A percentile compares a stretch with the other conserved stretches of the same genome.
Conservation (phyloP, 1,140 invertebrate species). For the Pseudomyrmex cubaensis region DNA sequence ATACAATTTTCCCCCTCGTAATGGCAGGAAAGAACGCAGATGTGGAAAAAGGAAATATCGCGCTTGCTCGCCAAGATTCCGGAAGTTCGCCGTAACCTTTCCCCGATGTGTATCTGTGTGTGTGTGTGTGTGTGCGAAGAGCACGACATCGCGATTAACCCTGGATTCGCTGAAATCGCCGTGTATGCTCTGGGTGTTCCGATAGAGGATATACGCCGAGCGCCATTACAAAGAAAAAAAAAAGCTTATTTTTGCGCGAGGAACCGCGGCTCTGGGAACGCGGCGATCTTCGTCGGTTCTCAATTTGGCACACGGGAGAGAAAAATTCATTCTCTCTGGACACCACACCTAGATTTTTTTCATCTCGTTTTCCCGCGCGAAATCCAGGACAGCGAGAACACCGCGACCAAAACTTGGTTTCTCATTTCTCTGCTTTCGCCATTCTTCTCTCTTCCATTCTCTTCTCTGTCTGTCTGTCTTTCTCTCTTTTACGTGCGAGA, state of each 20-base stretch:
- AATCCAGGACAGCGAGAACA: constrained; percentile 71
- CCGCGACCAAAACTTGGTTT: constrained; percentile 63
- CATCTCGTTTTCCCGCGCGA: constrained; percentile 67
- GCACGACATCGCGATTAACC: not conserved
- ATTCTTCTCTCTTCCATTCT: constrained; percentile 40
- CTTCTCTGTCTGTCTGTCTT: constrained; percentile 54
- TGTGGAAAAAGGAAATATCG: not conserved
- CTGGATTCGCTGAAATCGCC: constrained; percentile 7
- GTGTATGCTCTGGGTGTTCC: not conserved
- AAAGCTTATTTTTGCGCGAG: not conserved
- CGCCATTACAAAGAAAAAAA: constrained; percentile 13
- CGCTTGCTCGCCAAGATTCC: not conserved
- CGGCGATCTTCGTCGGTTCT: constrained; percentile 67
- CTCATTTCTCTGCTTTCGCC: constrained; percentile 54
- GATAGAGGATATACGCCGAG: constrained; percentile 4
- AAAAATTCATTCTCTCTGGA: constrained; percentile 70
- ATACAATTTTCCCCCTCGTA: constrained; percentile 3
- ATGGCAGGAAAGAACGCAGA: constrained; percentile 16
- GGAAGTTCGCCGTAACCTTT: not conserved
- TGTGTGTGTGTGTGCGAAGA: too few species aligned
- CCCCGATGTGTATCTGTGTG: too few species aligned
- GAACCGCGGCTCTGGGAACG: constrained; percentile 21
- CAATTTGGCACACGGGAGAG: constrained; percentile 68
- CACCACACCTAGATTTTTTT: constrained; percentile 46
- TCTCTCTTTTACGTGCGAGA: constrained; percentile 5